A percentile compares a stretch with the other conserved stretches of the same genome.
Conservation (phyloP, 2,888 invertebrate genomes). For the Ceramica pisi region DNA sequence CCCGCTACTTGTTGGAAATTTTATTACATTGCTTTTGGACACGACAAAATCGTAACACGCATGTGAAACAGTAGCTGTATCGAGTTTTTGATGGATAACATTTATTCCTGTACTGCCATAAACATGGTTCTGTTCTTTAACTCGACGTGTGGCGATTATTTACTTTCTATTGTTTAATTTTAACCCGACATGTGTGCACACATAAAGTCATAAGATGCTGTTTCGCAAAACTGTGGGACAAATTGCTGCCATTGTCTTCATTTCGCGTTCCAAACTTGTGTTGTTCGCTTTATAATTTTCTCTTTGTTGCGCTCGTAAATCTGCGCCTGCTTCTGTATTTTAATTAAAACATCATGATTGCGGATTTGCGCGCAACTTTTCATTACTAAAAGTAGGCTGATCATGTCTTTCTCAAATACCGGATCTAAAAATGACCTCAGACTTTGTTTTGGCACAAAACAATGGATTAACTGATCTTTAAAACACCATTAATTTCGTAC, state of each 20-base stretch:
- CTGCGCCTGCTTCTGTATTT: conserved; percentile 14
- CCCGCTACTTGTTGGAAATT: conserved; percentile 39
- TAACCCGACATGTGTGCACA: conserved; percentile 28
- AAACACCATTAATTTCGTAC: conserved; percentile 51
- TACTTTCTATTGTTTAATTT: conserved; percentile 51
- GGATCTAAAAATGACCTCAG: conserved; percentile 55
- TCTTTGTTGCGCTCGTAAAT: conserved; percentile 39
- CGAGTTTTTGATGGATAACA: conserved; percentile 3
- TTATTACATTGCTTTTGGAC: conserved; percentile 44
- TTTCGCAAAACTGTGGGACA: conserved; percentile 59
- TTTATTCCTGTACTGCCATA: not conserved
- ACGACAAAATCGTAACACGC: conserved; percentile 45
- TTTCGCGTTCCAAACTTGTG: conserved; percentile 29
- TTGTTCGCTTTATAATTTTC: conserved; percentile 52
- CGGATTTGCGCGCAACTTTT: conserved; percentile 24
- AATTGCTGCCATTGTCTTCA: conserved; percentile 53
- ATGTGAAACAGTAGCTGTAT: conserved; percentile 7
- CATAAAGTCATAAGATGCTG: conserved; percentile 23
- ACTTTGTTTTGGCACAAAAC: conserved; percentile 53
- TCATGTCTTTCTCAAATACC: conserved; percentile 43
- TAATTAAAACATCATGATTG: conserved; percentile 32
- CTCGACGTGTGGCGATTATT: conserved; percentile 12
- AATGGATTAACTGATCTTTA: conserved; percentile 59
- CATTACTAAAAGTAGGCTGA: conserved; percentile 26
- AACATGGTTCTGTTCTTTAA: conserved; percentile 12